Evolutionary conservation across 2,888 invertebrate species (phyloP).

Genomic region (Aphidius colemani): DNA sequence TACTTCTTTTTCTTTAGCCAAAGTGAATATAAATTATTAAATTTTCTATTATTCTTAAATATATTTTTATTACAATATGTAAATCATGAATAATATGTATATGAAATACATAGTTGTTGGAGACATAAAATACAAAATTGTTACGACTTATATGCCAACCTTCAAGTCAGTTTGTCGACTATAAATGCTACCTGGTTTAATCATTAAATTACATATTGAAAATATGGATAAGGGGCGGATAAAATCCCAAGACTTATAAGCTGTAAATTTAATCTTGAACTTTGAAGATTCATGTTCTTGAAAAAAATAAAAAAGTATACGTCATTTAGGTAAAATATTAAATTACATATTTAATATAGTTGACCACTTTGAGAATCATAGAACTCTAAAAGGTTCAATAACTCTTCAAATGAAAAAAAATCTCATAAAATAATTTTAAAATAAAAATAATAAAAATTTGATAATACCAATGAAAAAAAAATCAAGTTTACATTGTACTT

Average conservation of each 20-base stretch:
- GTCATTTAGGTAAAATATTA: not conserved
- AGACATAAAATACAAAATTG: conserved; percentile 23
- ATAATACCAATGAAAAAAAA: too few species aligned
- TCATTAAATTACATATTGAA: not conserved
- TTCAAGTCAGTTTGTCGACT: conserved; percentile 23
- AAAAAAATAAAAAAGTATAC: too few species aligned
- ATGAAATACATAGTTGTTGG: conserved; percentile 16
- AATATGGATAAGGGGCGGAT: not conserved
- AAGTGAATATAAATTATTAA: too few species aligned
- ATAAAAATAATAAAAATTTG: too few species aligned
- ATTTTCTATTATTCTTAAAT: conserved; percentile 14
- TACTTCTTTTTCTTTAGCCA: not conserved
- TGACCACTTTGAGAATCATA: not conserved
- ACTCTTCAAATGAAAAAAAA: not conserved
- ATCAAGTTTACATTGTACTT: too few species aligned
- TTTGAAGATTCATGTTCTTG: too few species aligned
- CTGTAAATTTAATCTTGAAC: too few species aligned
- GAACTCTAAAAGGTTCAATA: not conserved
- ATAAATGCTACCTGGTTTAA: conserved; percentile 12
- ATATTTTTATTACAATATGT: conserved; percentile 21
- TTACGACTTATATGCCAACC: conserved; percentile 18
- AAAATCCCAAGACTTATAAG: too few species aligned
- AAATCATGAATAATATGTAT: conserved; percentile 23
- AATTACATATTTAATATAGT: not conserved
- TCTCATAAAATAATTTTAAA: too few species aligned